Evolutionary conservation across 2,888 invertebrate genomes (phyloP).

Genomic region (Germaria angustata): DNA sequence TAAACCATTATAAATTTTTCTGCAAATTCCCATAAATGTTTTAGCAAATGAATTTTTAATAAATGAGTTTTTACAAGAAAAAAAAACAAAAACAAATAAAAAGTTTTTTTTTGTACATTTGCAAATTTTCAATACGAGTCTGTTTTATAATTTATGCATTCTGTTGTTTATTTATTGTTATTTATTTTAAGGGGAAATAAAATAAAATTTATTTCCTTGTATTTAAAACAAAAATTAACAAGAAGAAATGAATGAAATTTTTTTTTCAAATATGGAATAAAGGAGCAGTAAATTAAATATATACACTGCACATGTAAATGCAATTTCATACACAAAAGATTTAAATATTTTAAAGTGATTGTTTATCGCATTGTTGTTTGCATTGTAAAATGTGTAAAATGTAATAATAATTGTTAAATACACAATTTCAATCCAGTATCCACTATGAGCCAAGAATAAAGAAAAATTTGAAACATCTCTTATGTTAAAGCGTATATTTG

Average conservation of each 20-base stretch:
- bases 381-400: too few species aligned
- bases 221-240: neutral
- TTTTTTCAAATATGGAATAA: neutral
- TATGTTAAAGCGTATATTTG: too few species aligned
- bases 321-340: neutral
- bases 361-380: too few species aligned
- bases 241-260: neutral
- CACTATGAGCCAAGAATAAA: too few species aligned
- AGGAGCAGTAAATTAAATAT: neutral
- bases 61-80: neutral
- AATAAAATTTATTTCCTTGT: neutral
- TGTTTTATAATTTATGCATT: neutral
- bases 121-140: neutral
- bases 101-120: neutral
- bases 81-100: too few species aligned
- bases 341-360: neutral
- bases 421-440: too few species aligned
- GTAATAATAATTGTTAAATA: too few species aligned
- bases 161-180: neutral
- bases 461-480: too few species aligned
- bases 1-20: too few species aligned
- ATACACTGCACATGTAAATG: neutral
- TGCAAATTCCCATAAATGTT: neutral
- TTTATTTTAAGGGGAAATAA: neutral
- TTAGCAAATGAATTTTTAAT: neutral